Base-by-base conservation (phyloP, 2,888 invertebrate genomes). In the Crioceris asparagi region DNA sequence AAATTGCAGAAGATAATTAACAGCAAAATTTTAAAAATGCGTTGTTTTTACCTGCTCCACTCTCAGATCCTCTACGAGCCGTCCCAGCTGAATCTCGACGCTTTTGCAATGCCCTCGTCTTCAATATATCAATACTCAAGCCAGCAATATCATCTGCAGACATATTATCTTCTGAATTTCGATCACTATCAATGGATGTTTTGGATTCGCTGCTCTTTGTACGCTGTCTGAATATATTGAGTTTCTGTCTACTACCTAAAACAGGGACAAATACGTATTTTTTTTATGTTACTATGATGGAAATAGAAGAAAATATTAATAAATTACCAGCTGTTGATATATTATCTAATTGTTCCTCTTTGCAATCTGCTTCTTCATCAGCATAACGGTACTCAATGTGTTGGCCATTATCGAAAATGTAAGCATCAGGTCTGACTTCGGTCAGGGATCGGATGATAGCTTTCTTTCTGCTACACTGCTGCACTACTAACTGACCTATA, bases 371-470 rank as follows among this genome's bases (percentile, higher is more conserved):
- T 53, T 78, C 78, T 65, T 79, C 78, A 45, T 78, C 75, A 35
- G 77, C 71, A 14, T 78, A 75, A 40, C 78, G 71, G 47, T 79
- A 79, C 56, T 74, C 70, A 63, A 79, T 79, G 53, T 80, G 78
- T 17, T 68, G 64, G 18, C 71, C 70, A 48, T 73, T 72, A 48
- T 74, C 74, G 48, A 71, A 68, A 39, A 72, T 72, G 46, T 71
- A 72, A 11, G 72, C 72, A 52, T 74, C 72, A 5, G 72, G 71
- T 19, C 73, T 60, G 17, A 73, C 77, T 57, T 80, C 80, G 2
- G 80, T 79, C 40, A 79, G 59, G 3, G 79, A 78, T 36, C 79
- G 25, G 67, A 69, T 41, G 66, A 65, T 41, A 55, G 63, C 27
- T 68, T 51, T 47, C 26, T 65, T 40, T 54, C 40, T 42, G 8